These are phyloP conservation scores for Sicus ferrugineus DNA, from an alignment of 2,888 invertebrate genomes.

Conservation along the genomic window DNA sequence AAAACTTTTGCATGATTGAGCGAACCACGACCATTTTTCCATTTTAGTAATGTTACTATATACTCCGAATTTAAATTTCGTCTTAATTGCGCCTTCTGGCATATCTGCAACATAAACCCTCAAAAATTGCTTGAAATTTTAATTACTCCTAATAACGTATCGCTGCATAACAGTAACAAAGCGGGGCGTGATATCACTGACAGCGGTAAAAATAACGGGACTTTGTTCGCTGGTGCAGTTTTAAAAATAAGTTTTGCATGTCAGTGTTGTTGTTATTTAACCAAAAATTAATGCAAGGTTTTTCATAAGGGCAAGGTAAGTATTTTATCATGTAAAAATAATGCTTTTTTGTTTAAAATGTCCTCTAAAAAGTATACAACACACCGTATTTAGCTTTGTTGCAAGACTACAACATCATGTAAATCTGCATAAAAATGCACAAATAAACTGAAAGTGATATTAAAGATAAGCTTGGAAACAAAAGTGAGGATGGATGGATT, in stretches of 20 bases:
- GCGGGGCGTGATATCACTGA: not conserved
- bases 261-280: not conserved
- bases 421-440: not conserved
- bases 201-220: not conserved
- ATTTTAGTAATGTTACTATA: no score
- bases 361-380: not conserved
- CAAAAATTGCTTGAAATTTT: not conserved
- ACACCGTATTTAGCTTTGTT: conserved; percentile 7
- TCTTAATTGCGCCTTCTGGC: not conserved
- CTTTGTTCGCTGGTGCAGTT: not conserved
- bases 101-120: not conserved
- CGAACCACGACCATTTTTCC: no score
- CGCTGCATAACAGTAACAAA: not conserved
- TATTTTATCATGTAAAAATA: not conserved
- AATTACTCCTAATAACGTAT: not conserved
- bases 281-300: not conserved
- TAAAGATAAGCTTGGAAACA: not conserved
- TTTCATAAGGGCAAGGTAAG: not conserved
- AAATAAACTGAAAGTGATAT: not conserved
- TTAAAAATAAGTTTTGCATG: not conserved
- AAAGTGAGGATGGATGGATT: not conserved
- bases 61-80: no score
- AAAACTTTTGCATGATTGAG: no score
- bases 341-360: not conserved
- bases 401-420: conserved; percentile 1